These are phyloP conservation scores for Clostera curtula DNA, from an alignment of 2,888 invertebrate species.

Conservation along the genomic window DNA sequence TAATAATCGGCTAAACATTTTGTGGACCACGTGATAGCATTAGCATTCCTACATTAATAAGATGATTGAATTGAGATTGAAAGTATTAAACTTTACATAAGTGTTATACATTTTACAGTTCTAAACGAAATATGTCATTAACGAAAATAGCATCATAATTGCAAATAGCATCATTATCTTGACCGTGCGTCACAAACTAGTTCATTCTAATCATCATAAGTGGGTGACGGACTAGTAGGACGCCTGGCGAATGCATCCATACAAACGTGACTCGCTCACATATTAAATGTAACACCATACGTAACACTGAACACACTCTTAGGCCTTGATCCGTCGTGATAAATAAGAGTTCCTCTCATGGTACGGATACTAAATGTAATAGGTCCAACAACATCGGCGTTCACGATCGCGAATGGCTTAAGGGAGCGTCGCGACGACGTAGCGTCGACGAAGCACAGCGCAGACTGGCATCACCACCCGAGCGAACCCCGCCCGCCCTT, in stretches of 20 bases:
- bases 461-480: constrained; percentile 49
- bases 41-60: too few relatives aligned
- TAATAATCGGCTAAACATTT: too few relatives aligned
- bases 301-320: constrained; percentile 45
- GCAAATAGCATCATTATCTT: constrained; percentile 23
- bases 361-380: constrained; percentile 23
- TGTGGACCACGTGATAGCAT: too few relatives aligned
- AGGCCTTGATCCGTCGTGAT: constrained; percentile 21
- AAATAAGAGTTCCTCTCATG: constrained; percentile 29
- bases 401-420: constrained; percentile 36
- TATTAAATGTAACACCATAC: constrained; percentile 33
- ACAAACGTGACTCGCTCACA: constrained; percentile 49
- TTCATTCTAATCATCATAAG: constrained; percentile 49
- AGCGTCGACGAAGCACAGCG: constrained; percentile 44
- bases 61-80: too few relatives aligned
- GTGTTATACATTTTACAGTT: neutral
- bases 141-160: constrained; percentile 43
- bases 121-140: constrained; percentile 3
- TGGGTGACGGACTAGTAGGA: constrained; percentile 47
- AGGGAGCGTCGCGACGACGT: constrained; percentile 38
- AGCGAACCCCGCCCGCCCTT: constrained; percentile 45
- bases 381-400: constrained; percentile 25
- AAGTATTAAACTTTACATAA: too few relatives aligned
- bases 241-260: constrained; percentile 59
- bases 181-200: constrained; percentile 29